Percentiles rank a stretch among this genome's conserved stretches.
These are phyloP conservation scores for Hirudinaria manillensis DNA, from an alignment of 2,888 invertebrate species.

Conservation along the genomic window DNA sequence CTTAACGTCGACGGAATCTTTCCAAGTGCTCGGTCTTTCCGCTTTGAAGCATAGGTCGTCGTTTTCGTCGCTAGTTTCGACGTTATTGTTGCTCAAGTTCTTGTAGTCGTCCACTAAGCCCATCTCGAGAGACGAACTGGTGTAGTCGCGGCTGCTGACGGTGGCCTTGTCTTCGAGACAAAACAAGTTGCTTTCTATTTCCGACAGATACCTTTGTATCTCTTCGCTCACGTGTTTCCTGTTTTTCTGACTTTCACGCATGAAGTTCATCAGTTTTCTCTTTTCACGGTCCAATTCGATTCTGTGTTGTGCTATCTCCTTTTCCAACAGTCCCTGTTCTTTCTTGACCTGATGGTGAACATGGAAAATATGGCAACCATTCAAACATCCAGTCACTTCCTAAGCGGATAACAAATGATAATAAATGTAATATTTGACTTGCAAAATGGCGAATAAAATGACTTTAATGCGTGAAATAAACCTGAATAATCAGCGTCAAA, in stretches of 20 bases:
- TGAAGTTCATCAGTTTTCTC: neutral
- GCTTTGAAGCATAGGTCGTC: no score
- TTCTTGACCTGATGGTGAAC: neutral
- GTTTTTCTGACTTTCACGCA: neutral
- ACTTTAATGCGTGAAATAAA: no score
- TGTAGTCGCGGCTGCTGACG: neutral
- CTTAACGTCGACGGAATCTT: no score
- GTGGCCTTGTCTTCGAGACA: neutral
- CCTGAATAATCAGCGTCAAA: no score
- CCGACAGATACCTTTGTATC: neutral
- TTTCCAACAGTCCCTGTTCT: conserved; percentile 8
- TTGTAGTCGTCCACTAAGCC: neutral
- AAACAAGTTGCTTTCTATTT: neutral
- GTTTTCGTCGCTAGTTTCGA: neutral
- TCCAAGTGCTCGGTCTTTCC: no score
- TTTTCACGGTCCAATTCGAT: neutral
- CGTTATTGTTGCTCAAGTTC: neutral
- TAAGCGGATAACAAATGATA: no score
- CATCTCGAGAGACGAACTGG: conserved; percentile 4
- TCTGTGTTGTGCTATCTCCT: neutral
- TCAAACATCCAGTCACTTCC: no score
- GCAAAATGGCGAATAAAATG: no score
- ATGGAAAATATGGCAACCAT: no score
- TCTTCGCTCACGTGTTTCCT: neutral
- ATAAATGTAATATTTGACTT: no score